These are phyloP conservation scores for Chaenodraco wilsoni DNA, from an alignment of 2,797 vertebrate genomes.

Conservation along the genomic window DNA sequence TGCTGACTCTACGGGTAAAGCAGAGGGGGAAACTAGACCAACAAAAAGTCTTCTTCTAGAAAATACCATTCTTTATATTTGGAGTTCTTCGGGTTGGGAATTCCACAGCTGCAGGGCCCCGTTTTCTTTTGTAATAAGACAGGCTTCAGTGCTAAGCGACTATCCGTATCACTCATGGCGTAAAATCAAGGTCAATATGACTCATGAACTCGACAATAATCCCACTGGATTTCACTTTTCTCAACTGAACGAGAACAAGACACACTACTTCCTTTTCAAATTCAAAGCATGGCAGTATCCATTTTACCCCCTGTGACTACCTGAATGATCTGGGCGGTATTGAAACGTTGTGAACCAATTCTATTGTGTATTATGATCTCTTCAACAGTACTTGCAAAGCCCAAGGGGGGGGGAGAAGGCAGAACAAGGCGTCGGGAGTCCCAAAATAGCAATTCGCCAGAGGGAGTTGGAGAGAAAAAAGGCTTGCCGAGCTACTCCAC, in stretches of 20 bases:
- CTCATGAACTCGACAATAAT: not conserved
- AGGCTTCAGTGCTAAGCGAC: slow-evolving; percentile 13
- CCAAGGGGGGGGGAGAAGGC: slow-evolving; percentile 58
- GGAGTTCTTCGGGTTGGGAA: too few species aligned
- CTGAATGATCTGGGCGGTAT: slow-evolving; percentile 40
- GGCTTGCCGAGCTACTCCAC: slow-evolving; percentile 41
- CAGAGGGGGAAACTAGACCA: too few species aligned
- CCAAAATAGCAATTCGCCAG: slow-evolving; percentile 75
- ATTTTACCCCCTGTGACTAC: slow-evolving; percentile 49
- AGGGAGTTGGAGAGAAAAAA: slow-evolving; percentile 67
- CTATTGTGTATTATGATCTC: slow-evolving; percentile 62
- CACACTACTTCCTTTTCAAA: slow-evolving; percentile 36
- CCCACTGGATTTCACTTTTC: slow-evolving; percentile 21
- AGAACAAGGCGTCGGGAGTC: slow-evolving; percentile 70
- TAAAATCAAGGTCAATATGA: slow-evolving; percentile 32
- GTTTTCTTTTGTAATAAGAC: too few species aligned
- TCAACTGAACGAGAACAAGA: not conserved
- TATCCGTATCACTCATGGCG: slow-evolving; percentile 7
- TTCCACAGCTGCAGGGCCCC: too few species aligned
- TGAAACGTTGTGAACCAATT: slow-evolving; percentile 55
- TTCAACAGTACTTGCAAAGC: slow-evolving; percentile 49
- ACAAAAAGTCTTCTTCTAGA: too few species aligned
- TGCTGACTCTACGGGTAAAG: too few species aligned
- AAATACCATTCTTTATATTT: too few species aligned
- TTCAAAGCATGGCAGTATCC: slow-evolving; percentile 34